Base-by-base conservation (phyloP, 2,888 invertebrate genomes). In the Mythimna loreyi region DNA sequence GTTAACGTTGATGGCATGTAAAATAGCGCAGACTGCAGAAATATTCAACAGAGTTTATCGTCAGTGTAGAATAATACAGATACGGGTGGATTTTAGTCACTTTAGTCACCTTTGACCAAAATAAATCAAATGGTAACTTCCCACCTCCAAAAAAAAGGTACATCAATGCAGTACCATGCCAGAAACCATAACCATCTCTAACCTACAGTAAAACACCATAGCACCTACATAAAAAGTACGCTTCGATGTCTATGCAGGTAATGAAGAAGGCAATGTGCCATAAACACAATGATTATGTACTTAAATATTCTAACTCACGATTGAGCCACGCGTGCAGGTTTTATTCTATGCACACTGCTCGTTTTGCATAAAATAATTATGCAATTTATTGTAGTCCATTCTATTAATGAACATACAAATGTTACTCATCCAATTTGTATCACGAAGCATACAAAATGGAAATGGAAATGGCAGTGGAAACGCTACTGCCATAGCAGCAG, bases 321-420 rank as follows among this genome's bases (percentile, higher is more conserved):
- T 63, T 70, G 30, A 57, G 8, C 33, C 16, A 75, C 30, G n/a
- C 23, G 36, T 65, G 78, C 75, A 56, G 64, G 64, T 55, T 53
- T 43, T 16, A 76, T 65, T 40, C 5, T 28, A 33, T 64, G 33
- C 43, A 53, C 57, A 56, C 16, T 33, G 9, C 45, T 30, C 50
- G 59, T 65, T 57, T 57, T 65, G 28, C 53, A 49, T 55, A 47
- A 1, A 52, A 50, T 59, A 47, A 40, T 75, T 55, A 64, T 72
- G 56, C 52, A 66, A 78, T 57, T 57, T 57, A 78, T 72, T 70
- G 33, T 71, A 56, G 56, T 65, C 7, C 21, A 55, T 69, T 63
- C 65, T 47, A 71, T 70, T 50, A 70, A 64, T 59, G 23, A 25
- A 43, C 47, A 13, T 56, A 33, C 56, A 21, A 58, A 45, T 61